These are phyloP conservation scores for Trachurus trachurus DNA, from an alignment of 2,797 vertebrate genomes.

Conservation along the genomic window DNA sequence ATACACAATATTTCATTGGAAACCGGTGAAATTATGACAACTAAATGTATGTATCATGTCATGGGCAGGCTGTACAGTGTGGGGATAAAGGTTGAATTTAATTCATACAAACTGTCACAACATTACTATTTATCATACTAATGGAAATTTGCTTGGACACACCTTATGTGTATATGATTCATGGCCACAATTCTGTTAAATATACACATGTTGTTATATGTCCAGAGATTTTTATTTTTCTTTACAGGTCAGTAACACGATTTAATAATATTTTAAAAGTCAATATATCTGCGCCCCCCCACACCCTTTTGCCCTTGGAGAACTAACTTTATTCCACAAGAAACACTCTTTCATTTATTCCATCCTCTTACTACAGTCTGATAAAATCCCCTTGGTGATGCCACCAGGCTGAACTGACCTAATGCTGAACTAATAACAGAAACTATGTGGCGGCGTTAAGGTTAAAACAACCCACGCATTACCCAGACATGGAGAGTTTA, in stretches of 20 bases:
- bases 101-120: too few relatives aligned
- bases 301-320: not conserved
- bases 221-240: not conserved
- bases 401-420: not conserved
- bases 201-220: not conserved
- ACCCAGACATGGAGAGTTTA: not conserved
- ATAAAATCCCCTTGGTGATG: not conserved
- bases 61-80: too few relatives aligned
- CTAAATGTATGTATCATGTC: too few relatives aligned
- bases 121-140: too few relatives aligned
- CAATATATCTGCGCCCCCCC: not conserved
- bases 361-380: not conserved
- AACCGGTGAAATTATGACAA: too few relatives aligned
- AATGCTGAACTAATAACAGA: not conserved
- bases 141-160: too few relatives aligned
- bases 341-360: not conserved
- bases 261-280: not conserved
- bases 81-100: too few relatives aligned
- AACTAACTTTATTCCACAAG: not conserved
- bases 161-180: too few relatives aligned
- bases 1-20: too few relatives aligned
- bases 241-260: too few relatives aligned
- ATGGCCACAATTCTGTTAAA: not conserved
- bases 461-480: not conserved
- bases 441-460: not conserved